Evolutionary conservation across 1,140 invertebrate genomes (phyloP), one percentile per base, ranked within the genome.

Genomic region (Drosophila sturtevanti): DNA sequence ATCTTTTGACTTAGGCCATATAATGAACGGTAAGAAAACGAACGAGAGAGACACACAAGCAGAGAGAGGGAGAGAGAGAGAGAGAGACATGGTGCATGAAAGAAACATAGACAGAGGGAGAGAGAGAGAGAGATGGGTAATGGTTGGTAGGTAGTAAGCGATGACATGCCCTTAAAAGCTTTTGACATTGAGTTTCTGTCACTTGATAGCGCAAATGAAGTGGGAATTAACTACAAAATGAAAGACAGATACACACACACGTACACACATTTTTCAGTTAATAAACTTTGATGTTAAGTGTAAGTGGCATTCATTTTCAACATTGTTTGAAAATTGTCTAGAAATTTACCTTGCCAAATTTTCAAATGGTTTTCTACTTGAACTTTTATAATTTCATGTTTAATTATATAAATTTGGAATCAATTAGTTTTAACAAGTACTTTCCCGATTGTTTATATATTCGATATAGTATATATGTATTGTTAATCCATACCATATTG

Each of bases 11-110:
- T 24, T 27, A 12, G 27, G 18, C 68, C 54, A 22, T 67, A 51
- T 74, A 74, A 68, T 75, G 63, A 75, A 67, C 72, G 69, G 34
- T 16, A 63, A 44, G 54, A 56, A 22, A 31, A 31, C 5, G 27
- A 24, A 24, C 4, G 27, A 3, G 27, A 16, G 6, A 44, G 41
- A 44, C 6, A 44, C 5, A 44, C 12, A 44, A 41, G 31, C 38
- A 31, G 37, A 61, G 24, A 37, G 11, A 27, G 34, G 27, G 27
- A 22, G 61, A 63, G 24, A 21, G 61, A 41, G 52, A 48, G 2
- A 54, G 4, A 11, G 35, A 38, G 52, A 55, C 16, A n/a, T n/a
- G n/a, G n/a, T n/a, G n/a, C n/a, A n/a, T n/a, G 27, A 16, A 1
- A 44, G 41, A 44, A 7, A 44, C 5, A 44, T 12, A 44, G 34